A percentile compares a stretch with the other conserved stretches of the same genome.
Conservation (phyloP, 2,797 vertebrate species). For the Gallirallus australis region DNA sequence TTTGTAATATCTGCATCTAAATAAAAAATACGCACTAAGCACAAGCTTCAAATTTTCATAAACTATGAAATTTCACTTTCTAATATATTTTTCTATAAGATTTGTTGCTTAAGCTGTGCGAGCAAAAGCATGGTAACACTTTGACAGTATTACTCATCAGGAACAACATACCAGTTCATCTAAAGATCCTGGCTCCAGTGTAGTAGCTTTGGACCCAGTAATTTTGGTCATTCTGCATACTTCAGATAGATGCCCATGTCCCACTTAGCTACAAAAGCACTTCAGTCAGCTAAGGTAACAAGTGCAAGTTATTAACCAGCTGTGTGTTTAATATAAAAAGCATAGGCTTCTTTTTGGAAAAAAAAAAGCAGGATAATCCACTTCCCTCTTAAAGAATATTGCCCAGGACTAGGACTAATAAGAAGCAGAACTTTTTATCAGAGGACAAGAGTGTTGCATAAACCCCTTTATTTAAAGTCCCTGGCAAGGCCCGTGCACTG, state of each 20-base stretch:
- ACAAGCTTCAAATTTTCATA: neutral
- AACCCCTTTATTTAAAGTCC: neutral
- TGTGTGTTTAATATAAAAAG: neutral
- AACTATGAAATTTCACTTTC: neutral
- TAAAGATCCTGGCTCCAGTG: neutral
- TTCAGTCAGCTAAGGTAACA: neutral
- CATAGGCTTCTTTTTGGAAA: neutral
- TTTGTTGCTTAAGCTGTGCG: neutral
- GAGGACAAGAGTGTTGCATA: neutral
- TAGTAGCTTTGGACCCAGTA: neutral
- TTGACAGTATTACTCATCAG: neutral
- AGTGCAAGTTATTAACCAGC: neutral
- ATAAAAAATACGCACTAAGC: neutral
- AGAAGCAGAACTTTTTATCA: conserved; percentile 3
- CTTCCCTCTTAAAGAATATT: neutral
- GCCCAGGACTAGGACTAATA: neutral
- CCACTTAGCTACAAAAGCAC: neutral
- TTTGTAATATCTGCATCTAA: neutral
- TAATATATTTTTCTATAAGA: neutral
- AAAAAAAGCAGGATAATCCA: neutral
- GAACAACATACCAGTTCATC: neutral
- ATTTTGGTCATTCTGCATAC: neutral
- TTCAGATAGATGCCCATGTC: neutral
- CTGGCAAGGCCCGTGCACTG: neutral
- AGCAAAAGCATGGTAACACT: neutral